A percentile compares a stretch with the other conserved stretches of the same genome.
Evolutionary conservation across 2,113 vertebrate genomes (phyloP).

Genomic region (Rhinichthys klamathensis): DNA sequence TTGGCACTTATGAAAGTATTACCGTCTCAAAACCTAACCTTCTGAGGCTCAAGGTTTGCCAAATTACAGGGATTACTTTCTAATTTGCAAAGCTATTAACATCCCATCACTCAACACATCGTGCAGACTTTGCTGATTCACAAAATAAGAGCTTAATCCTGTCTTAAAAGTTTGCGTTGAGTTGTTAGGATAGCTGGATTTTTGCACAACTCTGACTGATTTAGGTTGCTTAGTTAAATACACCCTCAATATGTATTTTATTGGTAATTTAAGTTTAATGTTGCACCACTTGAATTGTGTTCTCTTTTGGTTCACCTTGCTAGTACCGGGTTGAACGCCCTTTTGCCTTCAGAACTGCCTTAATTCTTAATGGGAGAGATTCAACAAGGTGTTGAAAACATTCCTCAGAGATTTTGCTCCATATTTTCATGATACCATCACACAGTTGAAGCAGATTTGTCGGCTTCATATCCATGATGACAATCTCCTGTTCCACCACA

Average conservation of each 20-base stretch:
- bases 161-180: conserved; percentile 3
- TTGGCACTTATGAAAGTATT: conserved; percentile 7
- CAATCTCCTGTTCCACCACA: too few relatives aligned
- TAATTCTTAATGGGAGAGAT: too few relatives aligned
- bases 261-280: too few relatives aligned
- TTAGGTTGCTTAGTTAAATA: neutral
- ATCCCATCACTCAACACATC: conserved; percentile 23
- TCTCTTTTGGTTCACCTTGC: too few relatives aligned
- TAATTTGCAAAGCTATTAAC: conserved; percentile 28
- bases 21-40: conserved; percentile 12
- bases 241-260: neutral
- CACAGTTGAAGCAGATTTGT: too few relatives aligned
- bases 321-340: too few relatives aligned
- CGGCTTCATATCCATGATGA: too few relatives aligned
- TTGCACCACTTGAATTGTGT: too few relatives aligned
- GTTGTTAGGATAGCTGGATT: neutral
- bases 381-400: too few relatives aligned
- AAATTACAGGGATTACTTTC: conserved; percentile 47
- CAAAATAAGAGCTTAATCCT: conserved; percentile 20
- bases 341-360: too few relatives aligned
- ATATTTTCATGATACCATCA: too few relatives aligned
- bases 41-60: conserved; percentile 52
- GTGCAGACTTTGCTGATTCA: conserved; percentile 10
- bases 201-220: neutral
- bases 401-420: too few relatives aligned